Evolutionary conservation across 2,888 invertebrate genomes (phyloP), one percentile per base, ranked within the genome.

Genomic region (Dermolepida albohirtum): DNA sequence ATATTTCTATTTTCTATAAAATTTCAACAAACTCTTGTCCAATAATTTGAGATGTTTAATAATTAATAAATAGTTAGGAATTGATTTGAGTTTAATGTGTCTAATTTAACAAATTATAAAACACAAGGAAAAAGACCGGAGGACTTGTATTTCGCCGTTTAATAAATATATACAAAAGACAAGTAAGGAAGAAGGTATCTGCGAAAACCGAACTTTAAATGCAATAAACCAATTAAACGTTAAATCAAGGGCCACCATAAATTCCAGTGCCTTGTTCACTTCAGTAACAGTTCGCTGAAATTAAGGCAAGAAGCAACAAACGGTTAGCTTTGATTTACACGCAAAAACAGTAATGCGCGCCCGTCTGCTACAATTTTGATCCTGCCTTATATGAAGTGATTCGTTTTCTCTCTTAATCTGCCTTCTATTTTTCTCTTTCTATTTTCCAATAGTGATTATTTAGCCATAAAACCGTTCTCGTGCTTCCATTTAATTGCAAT

Each of bases 221-320:
- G 74, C 75, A 76, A 76, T 76, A 77, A 77, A 76, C 75, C 75
- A 75, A 75, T 76, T 75, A 74, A 72, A 74, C 75, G 72, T 75
- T 77, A 77, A 78, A 78, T 75, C 76, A 76, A 77, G 73, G 64
- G 66, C 63, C 71, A 75, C 73, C 69, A 76, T 77, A 77, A 77
- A 77, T 77, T 71, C 64, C 54, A 62, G 71, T 71, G 71, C 72
- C 76, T 72, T 76, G 76, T 77, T 76, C 76, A 77, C 78, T 78
- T 78, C 78, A 78, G 76, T 76, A 78, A 77, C 77, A 78, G 78
- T 77, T 78, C 77, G 73, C 73, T 16, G 70, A 74, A 76, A 75
- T 76, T 75, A 75, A 76, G 73, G 74, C 75, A 75, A 75, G 75
- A 77, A 76, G 73, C 72, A 74, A 74, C 74, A 74, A 73, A 74